These are phyloP conservation scores for Leucopternis melanops DNA, from an alignment of 2,113 vertebrate species.

Conservation along the genomic window DNA sequence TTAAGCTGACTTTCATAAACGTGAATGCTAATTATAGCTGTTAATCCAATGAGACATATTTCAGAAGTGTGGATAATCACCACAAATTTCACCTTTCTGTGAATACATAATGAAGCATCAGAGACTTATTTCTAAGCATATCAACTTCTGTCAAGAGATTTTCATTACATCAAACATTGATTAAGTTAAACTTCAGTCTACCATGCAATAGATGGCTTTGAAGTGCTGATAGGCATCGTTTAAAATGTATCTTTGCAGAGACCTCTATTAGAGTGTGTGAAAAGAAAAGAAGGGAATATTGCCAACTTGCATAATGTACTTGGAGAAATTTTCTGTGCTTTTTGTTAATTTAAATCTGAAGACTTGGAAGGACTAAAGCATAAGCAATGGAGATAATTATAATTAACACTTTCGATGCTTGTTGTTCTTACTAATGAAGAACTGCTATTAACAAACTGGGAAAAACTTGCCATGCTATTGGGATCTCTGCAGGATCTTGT, in stretches of 20 bases:
- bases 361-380: neutral
- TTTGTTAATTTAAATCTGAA: neutral
- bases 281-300: neutral
- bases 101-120: constrained; percentile 45
- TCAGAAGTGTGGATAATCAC: constrained; percentile 40
- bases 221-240: constrained; percentile 12
- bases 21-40: constrained; percentile 33
- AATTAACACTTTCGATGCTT: neutral
- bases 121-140: constrained; percentile 31
- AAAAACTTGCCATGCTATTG: neutral
- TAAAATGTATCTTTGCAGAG: neutral
- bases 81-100: constrained; percentile 39
- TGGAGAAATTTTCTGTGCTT: neutral
- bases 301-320: neutral
- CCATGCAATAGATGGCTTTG: neutral
- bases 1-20: constrained; percentile 8
- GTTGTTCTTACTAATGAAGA: neutral
- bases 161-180: constrained; percentile 41
- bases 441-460: neutral
- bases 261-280: neutral
- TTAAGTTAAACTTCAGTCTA: constrained; percentile 31
- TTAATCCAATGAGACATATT: constrained; percentile 50
- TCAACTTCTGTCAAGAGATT: constrained; percentile 44
- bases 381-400: neutral
- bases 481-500: neutral